phyloP scores from a whole-genome alignment of 2,888 invertebrate genomes.

The Zygogramma bicolorata region DNA sequence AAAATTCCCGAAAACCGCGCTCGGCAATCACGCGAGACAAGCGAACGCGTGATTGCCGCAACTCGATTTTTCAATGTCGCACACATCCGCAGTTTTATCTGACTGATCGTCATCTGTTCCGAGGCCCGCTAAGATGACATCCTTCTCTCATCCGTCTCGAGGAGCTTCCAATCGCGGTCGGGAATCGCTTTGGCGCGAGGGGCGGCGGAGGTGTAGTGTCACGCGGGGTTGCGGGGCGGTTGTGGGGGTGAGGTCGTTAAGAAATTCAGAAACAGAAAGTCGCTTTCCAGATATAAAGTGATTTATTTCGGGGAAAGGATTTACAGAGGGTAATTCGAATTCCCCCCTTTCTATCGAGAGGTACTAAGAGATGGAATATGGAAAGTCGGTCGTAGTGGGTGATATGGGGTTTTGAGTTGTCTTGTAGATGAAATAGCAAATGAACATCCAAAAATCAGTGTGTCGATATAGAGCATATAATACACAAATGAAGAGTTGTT shows the following conservation, averaged over 20 bases:
- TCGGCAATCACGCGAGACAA: constrained; percentile 44
- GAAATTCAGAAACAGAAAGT: neutral
- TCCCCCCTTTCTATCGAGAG: too few species aligned
- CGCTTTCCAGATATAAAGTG: neutral
- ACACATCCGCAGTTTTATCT: constrained; percentile 56
- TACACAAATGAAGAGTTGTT: too few species aligned
- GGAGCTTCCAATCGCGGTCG: constrained; percentile 20
- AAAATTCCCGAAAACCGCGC: constrained; percentile 36
- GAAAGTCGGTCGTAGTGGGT: too few species aligned
- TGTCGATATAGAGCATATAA: too few species aligned
- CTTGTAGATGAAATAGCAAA: too few species aligned
- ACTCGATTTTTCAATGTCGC: constrained; percentile 56
- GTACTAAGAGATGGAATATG: too few species aligned
- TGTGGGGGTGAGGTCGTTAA: neutral
- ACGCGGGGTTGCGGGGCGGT: neutral
- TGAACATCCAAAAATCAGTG: too few species aligned
- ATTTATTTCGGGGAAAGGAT: neutral
- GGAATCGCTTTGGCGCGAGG: constrained; percentile 3
- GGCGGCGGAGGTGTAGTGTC: constrained; percentile 13
- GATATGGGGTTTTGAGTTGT: too few species aligned
- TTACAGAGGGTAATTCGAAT: too few species aligned
- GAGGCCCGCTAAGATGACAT: constrained; percentile 60
- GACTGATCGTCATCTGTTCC: constrained; percentile 57
- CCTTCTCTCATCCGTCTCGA: constrained; percentile 58
- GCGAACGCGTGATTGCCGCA: constrained; percentile 40